Evolutionary conservation across 2,113 vertebrate species (phyloP).

Genomic region (Podiceps cristatus): DNA sequence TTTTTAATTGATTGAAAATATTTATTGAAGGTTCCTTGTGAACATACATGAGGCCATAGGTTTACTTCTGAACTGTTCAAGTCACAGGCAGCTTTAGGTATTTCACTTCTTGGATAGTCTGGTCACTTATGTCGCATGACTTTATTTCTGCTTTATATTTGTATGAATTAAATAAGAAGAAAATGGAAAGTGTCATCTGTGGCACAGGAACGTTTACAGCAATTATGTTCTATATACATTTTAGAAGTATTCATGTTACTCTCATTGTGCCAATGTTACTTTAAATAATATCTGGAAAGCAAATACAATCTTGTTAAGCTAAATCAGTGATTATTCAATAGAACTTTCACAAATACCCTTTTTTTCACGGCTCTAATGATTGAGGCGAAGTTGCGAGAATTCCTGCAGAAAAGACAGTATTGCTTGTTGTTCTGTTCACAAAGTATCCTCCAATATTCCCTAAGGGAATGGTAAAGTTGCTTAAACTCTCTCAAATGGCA

Average conservation of each 20-base stretch:
- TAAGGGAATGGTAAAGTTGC: conserved; percentile 10
- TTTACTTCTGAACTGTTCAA: neutral
- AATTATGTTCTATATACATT: neutral
- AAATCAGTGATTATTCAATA: neutral
- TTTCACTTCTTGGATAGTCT: neutral
- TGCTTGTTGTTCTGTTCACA: neutral
- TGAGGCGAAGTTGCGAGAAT: neutral
- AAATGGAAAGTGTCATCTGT: neutral
- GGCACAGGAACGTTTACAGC: neutral
- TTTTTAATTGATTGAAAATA: neutral
- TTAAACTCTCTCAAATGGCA: conserved; percentile 57
- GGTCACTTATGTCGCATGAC: neutral
- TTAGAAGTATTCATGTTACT: neutral
- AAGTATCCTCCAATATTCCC: neutral
- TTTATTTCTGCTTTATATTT: neutral
- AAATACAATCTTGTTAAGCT: neutral
- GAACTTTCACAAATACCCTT: neutral
- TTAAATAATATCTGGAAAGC: neutral
- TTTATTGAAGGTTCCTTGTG: neutral
- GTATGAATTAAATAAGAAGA: neutral
- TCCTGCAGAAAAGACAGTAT: neutral
- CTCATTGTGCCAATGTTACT: neutral
- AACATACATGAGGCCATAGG: rapidly evolving
- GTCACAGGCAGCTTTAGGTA: neutral
- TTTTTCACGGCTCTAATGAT: neutral